These are phyloP conservation scores for Chloropsis hardwickii DNA, from an alignment of 2,113 vertebrate genomes.

Conservation along the genomic window DNA sequence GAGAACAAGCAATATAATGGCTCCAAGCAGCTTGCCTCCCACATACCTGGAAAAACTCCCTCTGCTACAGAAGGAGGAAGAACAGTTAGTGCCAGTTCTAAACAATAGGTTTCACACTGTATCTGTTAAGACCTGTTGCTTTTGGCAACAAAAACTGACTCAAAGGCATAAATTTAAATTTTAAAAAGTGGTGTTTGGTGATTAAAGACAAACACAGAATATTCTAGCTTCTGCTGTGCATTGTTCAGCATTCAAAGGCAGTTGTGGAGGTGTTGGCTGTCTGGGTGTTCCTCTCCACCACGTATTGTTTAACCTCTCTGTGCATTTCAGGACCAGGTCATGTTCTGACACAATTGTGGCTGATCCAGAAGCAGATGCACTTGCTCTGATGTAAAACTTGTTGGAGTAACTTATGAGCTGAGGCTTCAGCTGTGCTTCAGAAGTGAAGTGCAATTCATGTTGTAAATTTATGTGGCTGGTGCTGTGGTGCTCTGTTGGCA, in stretches of 20 bases:
- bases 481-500: neutral
- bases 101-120: slow-evolving; percentile 64
- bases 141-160: slow-evolving; percentile 52
- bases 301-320: neutral
- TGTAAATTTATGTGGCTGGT: neutral
- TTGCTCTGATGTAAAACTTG: neutral
- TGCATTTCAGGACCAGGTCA: neutral
- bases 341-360: neutral
- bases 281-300: neutral
- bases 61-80: slow-evolving; percentile 61
- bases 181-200: slow-evolving; percentile 18
- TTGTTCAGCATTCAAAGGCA: slow-evolving; percentile 14
- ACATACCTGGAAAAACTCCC: slow-evolving; percentile 73
- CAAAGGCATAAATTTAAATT: slow-evolving; percentile 49
- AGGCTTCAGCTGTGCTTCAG: neutral
- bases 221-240: slow-evolving; percentile 31
- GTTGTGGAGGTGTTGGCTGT: slow-evolving; percentile 4
- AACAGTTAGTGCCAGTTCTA: slow-evolving; percentile 57
- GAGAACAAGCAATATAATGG: slow-evolving; percentile 72
- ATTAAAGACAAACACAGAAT: slow-evolving; percentile 32
- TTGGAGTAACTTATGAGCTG: neutral
- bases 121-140: slow-evolving; percentile 72
- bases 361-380: neutral
- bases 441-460: neutral
- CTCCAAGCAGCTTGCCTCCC: slow-evolving; percentile 70